Evolutionary conservation across 2,113 vertebrate genomes (phyloP).

Genomic region (Nyctereutes procyonoides): DNA sequence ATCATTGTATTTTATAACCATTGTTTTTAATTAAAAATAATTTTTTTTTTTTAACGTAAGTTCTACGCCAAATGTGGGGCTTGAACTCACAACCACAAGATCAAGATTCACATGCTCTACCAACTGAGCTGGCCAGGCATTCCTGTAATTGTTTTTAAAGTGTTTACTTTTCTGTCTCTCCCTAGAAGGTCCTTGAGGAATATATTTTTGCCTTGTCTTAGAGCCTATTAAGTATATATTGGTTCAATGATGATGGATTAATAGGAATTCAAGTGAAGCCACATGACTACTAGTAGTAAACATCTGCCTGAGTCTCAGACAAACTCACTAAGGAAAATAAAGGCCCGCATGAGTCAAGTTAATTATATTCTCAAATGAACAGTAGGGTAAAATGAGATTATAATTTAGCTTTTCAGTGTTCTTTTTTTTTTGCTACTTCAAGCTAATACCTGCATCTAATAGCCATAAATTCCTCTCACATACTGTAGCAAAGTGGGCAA

Average conservation of each 20-base stretch:
- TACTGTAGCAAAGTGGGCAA: not conserved
- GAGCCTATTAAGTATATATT: not conserved
- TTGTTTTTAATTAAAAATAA: not conserved
- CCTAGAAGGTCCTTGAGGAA: not conserved
- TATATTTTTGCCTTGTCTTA: not conserved
- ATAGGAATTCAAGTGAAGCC: not conserved
- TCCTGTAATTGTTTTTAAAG: not conserved
- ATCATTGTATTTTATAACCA: not conserved
- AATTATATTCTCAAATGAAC: not conserved
- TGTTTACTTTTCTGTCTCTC: not conserved
- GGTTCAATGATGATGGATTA: not conserved
- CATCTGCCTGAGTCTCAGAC: not conserved
- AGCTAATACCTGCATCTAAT: not conserved
- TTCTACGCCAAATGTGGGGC: not conserved
- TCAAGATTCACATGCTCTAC: not conserved
- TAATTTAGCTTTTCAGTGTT: not conserved
- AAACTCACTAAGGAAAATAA: not conserved
- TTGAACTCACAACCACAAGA: not conserved
- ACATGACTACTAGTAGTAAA: not conserved
- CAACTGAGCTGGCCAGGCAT: not conserved
- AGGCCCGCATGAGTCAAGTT: not conserved
- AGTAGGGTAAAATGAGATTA: not conserved
- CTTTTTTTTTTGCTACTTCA: not conserved
- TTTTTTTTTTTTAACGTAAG: not conserved
- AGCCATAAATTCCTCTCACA: not conserved